phyloP scores from a whole-genome alignment of 2,797 vertebrate genomes.

The Silurus aristotelis region DNA sequence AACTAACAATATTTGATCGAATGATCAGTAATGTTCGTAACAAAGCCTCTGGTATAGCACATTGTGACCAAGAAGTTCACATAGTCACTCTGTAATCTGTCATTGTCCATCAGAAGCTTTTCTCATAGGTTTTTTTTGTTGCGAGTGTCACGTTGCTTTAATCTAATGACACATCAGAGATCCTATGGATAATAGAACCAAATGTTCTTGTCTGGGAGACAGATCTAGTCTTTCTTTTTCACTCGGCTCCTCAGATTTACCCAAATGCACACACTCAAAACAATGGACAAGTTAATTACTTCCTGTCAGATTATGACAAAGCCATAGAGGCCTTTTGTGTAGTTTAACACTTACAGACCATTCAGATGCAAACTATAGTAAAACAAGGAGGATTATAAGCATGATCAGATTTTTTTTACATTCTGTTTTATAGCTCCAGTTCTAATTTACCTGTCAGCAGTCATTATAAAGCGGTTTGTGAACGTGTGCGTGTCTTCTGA shows the following conservation, averaged over 20 bases:
- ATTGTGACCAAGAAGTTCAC: neutral
- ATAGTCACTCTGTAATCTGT: neutral
- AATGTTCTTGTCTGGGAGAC: conserved; percentile 27
- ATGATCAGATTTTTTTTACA: conserved; percentile 20
- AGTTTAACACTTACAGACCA: neutral
- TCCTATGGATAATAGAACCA: conserved; percentile 36
- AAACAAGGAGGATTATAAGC: conserved; percentile 17
- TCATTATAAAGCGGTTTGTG: neutral
- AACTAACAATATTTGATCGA: neutral
- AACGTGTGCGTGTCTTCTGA: neutral
- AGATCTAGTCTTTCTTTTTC: conserved; percentile 26
- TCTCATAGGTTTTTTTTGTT: conserved; percentile 7
- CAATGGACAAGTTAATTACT: neutral
- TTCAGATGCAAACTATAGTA: conserved; percentile 11
- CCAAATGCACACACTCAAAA: conserved; percentile 3
- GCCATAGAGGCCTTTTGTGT: conserved; percentile 50
- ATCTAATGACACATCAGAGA: conserved; percentile 39
- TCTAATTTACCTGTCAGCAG: neutral
- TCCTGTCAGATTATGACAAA: conserved; percentile 25
- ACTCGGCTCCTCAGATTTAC: conserved; percentile 4
- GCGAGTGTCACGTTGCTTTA: conserved; percentile 16
- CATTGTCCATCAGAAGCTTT: conserved; percentile 27
- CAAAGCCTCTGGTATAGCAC: neutral
- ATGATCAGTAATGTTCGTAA: conserved; percentile 1
- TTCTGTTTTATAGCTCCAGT: conserved; percentile 20